Base-by-base conservation (phyloP, 2,888 invertebrate species). In the Abrostola tripartita region DNA sequence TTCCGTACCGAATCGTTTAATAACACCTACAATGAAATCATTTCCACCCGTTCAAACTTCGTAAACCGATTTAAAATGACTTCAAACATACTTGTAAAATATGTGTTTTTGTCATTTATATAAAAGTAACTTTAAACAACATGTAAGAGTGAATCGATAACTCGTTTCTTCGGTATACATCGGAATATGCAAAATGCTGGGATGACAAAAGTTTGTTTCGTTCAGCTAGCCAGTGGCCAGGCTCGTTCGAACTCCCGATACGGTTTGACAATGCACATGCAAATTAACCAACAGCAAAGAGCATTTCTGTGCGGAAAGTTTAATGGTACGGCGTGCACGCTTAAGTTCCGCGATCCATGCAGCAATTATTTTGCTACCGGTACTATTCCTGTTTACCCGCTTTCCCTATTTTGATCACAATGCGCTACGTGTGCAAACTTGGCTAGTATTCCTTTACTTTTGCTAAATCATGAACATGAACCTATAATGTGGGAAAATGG, bases 231-330 rank as follows among this genome's bases (percentile, higher is more conserved):
- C 86, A 84, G 70, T 83, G 89, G 85, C 85, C 87, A 85, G 88
- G 85, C 86, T 86, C 86, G 87, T 90, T 80, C 86, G 76, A 89
- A 89, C 82, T 88, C 89, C 89, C 90, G 89, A 93, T 93, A 91
- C 90, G 89, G 90, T 91, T 90, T 90, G 92, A 93, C 93, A 93
- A 93, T 93, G 90, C 90, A 89, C 89, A 93, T 93, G 93, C 92
- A 93, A 93, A 94, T 93, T 92, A 89, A 88, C 87, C 87, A 81
- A 84, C 84, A 80, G 88, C 87, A 88, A 88, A 87, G 87, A 86
- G 88, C 90, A 87, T 88, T 89, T 84, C 86, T 85, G 86, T 83
- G 83, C 87, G 85, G 88, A 89, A 94, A 93, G 88, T 93, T 92
- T 91, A 92, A 93, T 92, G 86, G 91, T 84, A 85, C 85, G 81